Evolutionary conservation across 2,797 vertebrate genomes (phyloP).

Genomic region (Taenioides sp.): DNA sequence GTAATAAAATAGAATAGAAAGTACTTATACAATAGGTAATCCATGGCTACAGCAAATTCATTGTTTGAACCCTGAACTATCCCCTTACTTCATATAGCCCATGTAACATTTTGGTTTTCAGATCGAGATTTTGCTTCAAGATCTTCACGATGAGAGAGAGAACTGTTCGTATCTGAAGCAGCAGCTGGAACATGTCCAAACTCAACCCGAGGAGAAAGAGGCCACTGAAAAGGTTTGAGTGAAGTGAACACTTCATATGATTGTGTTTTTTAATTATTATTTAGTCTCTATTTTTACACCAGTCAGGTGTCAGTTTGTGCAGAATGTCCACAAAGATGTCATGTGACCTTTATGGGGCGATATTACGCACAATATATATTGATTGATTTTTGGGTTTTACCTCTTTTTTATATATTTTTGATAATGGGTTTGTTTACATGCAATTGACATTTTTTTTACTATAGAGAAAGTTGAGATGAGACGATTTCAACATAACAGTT

Average conservation of each 20-base stretch:
- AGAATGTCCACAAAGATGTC: background rate
- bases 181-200: slow-evolving; percentile 78
- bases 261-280: too few species aligned
- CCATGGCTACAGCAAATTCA: too few species aligned
- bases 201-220: slow-evolving; percentile 71
- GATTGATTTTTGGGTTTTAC: too few species aligned
- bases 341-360: too few species aligned
- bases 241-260: slow-evolving; percentile 12
- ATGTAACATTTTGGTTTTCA: slow-evolving; percentile 46
- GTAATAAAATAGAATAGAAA: too few species aligned
- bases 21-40: too few species aligned
- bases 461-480: too few species aligned
- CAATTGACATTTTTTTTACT: too few species aligned
- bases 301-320: background rate
- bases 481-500: too few species aligned
- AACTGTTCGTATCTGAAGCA: slow-evolving; percentile 81
- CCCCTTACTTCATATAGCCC: background rate
- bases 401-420: too few species aligned
- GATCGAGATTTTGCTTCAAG: slow-evolving; percentile 79
- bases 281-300: background rate
- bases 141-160: slow-evolving; percentile 84
- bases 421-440: too few species aligned
- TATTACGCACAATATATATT: too few species aligned
- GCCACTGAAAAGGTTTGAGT: slow-evolving; percentile 69
- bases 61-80: background rate